A percentile compares a stretch with the other conserved stretches of the same genome.
Conservation (phyloP, 1,140 invertebrate genomes). For the Parasteatoda tepidariorum region DNA sequence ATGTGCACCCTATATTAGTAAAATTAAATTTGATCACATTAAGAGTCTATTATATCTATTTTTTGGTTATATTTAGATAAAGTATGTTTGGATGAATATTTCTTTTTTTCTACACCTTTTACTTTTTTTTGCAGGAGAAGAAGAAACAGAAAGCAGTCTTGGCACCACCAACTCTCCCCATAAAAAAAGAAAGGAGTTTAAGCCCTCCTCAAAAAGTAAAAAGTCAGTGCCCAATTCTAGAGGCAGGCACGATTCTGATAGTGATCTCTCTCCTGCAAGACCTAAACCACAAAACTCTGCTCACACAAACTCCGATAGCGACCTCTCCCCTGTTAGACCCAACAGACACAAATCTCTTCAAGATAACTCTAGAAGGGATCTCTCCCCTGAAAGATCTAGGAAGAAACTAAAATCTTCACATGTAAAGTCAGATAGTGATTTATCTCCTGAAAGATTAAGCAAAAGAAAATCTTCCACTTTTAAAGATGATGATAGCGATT, state of each 20-base stretch:
- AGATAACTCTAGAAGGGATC: slow-evolving; percentile 61
- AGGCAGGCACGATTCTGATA: slow-evolving; percentile 45
- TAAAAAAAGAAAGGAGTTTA: too few relatives aligned
- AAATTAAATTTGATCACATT: too few relatives aligned
- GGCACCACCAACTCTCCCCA: too few relatives aligned
- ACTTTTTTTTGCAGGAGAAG: too few relatives aligned
- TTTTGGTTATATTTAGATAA: too few relatives aligned
- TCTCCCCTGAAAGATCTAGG: slow-evolving; percentile 63
- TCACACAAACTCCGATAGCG: slow-evolving; percentile 14
- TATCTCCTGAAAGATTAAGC: slow-evolving; percentile 13
- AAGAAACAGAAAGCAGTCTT: too few relatives aligned
- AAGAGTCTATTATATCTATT: too few relatives aligned
- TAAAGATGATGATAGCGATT: background rate
- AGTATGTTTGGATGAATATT: too few relatives aligned
- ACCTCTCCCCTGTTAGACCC: background rate
- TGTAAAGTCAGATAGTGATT: slow-evolving; percentile 22
- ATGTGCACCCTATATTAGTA: too few relatives aligned
- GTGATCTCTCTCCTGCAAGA: slow-evolving; percentile 64
- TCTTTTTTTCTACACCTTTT: too few relatives aligned
- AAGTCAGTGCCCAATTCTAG: background rate
- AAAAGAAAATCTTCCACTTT: background rate
- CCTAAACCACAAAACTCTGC: background rate
- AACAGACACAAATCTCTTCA: background rate
- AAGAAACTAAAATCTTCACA: background rate
- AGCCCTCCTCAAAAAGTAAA: too few relatives aligned